Evolutionary conservation across 2,113 vertebrate genomes (phyloP), one percentile per base, ranked within the genome.

Genomic region (Trogon melanurus): DNA sequence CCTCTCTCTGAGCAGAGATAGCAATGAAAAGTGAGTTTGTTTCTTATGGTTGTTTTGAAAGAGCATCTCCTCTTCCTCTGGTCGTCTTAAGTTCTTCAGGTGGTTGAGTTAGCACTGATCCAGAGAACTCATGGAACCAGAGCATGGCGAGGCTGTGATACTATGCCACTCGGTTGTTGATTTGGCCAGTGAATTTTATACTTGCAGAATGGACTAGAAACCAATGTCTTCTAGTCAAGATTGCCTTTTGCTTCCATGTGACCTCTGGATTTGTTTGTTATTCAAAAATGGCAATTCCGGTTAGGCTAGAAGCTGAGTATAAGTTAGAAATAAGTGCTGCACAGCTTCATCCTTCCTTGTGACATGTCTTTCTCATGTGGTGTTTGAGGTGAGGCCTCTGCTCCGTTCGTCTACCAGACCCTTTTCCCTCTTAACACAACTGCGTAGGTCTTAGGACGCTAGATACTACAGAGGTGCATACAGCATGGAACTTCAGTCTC

Each of bases 21-120:
- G 89, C 73, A 85, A 36, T 92, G 79, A 92, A 94, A 87, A 76
- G 62, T 92, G 95, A 95, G 87, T 81, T 93, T 89, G n/a, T 60
- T 94, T 92, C 78, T 72, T 72, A 62, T 3, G 87, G 73, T 84
- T 64, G 38, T 79, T 89, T 87, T 85, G 70, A 92, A 81, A 95
- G 70, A 88, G 50, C 45, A n/a, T 79, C 76, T 93, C 25, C 38
- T 85, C 76, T 91, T 80, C 19, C 60, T 90, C 81, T 85, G 92
- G 30, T 78, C 5, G 3, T n/a, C 53, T 69, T 75, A 53, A 91
- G n/a, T 73, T 72, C 81, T 82, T 79, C 47, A 57, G n/a, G 45
- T 61, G 74, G 45, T 76, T 0, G 0, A 21, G 14, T 58, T 87
- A 82, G 25, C 19, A 2, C 20, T 54, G 36, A 56, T 88, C 50